Percentiles rank a stretch among this genome's conserved stretches.
phyloP scores from a whole-genome alignment of 1,140 invertebrate genomes.

The Caenorhabditis inopinata region DNA sequence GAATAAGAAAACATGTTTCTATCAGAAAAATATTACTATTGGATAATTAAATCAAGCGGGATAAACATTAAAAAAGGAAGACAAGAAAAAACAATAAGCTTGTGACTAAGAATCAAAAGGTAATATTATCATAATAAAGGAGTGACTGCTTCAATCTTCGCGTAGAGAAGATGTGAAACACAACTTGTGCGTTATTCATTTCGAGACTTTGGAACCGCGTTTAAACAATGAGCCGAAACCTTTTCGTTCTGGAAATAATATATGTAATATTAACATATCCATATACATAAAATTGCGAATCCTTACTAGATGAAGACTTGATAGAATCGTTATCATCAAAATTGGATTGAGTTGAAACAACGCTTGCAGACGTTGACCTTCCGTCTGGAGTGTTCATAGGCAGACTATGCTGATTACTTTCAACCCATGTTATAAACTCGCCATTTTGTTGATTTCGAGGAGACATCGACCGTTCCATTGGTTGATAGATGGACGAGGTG shows the following conservation, averaged over 20 bases:
- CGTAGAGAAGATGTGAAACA: conserved; percentile 10
- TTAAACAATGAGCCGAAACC: conserved; percentile 6
- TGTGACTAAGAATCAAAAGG: not conserved
- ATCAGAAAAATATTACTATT: not conserved
- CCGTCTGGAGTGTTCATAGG: conserved; percentile 8
- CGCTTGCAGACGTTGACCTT: not conserved
- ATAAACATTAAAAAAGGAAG: too few species aligned
- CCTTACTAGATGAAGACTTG: conserved; percentile 29
- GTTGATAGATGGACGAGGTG: conserved; percentile 15
- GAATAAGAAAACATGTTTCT: not conserved
- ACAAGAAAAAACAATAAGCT: not conserved
- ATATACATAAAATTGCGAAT: not conserved
- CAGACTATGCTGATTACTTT: not conserved
- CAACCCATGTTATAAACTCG: conserved; percentile 2
- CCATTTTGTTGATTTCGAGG: conserved; percentile 10
- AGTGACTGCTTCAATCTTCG: not conserved
- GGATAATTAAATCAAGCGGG: too few species aligned
- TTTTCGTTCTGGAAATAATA: conserved; percentile 19
- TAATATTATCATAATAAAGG: not conserved
- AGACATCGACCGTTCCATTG: conserved; percentile 1
- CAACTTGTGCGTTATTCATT: not conserved
- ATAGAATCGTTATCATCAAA: conserved; percentile 19
- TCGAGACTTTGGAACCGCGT: not conserved
- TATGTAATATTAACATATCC: too few species aligned
- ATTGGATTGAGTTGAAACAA: not conserved